Evolutionary conservation across 2,797 vertebrate species (phyloP).

Genomic region (Dendrocincla fuliginosa): DNA sequence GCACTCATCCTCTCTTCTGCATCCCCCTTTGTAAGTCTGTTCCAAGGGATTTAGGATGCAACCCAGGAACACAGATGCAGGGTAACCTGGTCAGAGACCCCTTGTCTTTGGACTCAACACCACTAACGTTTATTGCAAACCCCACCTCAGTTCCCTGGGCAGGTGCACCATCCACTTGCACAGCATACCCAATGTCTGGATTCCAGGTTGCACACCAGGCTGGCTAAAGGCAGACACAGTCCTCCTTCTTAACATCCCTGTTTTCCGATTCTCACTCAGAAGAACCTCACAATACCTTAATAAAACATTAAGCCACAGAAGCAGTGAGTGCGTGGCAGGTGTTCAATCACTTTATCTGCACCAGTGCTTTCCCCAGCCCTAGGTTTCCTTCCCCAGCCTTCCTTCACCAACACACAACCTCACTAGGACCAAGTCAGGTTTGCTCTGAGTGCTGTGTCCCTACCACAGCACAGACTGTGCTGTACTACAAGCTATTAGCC

Average conservation of each 20-base stretch:
- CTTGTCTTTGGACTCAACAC: not conserved
- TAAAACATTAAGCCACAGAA: not conserved
- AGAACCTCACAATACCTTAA: not conserved
- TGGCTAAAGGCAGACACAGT: fast-evolving
- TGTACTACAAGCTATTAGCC: not conserved
- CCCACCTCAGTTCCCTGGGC: not conserved
- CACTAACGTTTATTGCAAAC: not conserved
- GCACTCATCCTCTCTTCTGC: not conserved
- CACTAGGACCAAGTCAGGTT: fast-evolving
- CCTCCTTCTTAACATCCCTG: not conserved
- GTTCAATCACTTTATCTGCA: fast-evolving
- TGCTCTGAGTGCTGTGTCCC: fast-evolving
- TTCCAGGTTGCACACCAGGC: fast-evolving
- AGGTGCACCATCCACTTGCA: fast-evolving
- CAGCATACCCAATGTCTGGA: fast-evolving
- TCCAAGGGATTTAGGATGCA: not conserved
- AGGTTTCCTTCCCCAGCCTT: not conserved
- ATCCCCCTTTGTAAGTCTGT: fast-evolving
- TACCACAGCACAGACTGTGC: fast-evolving
- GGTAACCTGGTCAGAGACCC: not conserved
- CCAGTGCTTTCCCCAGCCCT: fast-evolving
- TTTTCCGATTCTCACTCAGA: not conserved
- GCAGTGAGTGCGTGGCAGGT: fast-evolving
- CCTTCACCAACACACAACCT: not conserved
- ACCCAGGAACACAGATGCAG: not conserved